Evolutionary conservation across 2,797 vertebrate genomes (phyloP), one percentile per base, ranked within the genome.

Genomic region (Urosaurus nigricauda): DNA sequence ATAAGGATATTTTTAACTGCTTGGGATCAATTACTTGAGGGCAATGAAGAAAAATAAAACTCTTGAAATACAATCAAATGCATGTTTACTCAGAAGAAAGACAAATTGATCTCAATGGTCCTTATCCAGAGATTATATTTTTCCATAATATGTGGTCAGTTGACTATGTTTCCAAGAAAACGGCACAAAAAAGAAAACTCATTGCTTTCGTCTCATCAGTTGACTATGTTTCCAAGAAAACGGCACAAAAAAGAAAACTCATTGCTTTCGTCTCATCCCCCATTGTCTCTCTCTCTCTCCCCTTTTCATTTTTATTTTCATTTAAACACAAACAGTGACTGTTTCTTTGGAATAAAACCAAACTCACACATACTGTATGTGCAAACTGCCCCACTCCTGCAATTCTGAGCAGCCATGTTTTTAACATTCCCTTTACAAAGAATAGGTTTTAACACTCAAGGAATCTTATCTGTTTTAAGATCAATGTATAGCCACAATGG

Each of bases 401-500:
- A 47, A 32, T 29, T 80, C n/a, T 47, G 40, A 24, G 14, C 35
- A 35, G n/a, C 19, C 40, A 53, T 9, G 43, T 65, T 65, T 83
- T 75, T 37, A 65, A 51, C 24, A 21, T 40, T 56, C n/a, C 68
- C 11, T 78, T 83, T 68, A 79, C 74, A 65, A 19, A 68, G 60
- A 88, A 84, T 37, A 13, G 74, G 47, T 53, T 21, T 78, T 78
- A 88, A 63, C 17, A 70, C 73, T n/a, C 60, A 56, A 71, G 47
- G 37, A 71, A 58, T 70, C 71, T 79, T 47, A 84, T 16, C 47
- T 47, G 74, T 60, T 56, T 75, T 79, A 79, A 79, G 82, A 84
- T 71, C 74, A 84, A 84, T 71, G 35, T 14, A n/a, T n/a, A 84
- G 37, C 19, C 82, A 70, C 74, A 84, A 17, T 65, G n/a, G 88